These are phyloP conservation scores for Tenebrio molitor DNA, from an alignment of 1,140 invertebrate species.

Conservation along the genomic window DNA sequence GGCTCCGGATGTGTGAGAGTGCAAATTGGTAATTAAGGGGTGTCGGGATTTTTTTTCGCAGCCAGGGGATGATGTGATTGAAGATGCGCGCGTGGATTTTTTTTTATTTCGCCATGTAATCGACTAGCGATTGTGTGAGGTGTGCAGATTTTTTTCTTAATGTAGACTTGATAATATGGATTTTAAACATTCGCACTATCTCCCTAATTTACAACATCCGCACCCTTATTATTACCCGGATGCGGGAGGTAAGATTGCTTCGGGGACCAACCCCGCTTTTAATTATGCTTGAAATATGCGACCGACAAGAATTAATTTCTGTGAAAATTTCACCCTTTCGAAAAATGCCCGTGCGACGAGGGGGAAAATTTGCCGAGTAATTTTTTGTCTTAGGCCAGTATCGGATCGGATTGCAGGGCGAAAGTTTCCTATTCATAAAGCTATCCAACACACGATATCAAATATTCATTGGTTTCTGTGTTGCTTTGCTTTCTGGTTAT, in stretches of 20 bases:
- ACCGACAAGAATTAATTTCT: slow-evolving; percentile 12
- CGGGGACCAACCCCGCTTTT: slow-evolving; percentile 7
- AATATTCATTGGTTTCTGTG: slow-evolving; percentile 44
- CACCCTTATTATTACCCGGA: slow-evolving; percentile 57
- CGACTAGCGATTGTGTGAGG: background rate
- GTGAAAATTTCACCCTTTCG: background rate
- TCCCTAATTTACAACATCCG: slow-evolving; percentile 54
- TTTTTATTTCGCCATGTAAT: background rate
- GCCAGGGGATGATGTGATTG: slow-evolving; percentile 34
- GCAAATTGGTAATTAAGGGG: slow-evolving; percentile 9
- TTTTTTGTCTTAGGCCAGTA: slow-evolving; percentile 2
- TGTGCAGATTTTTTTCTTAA: slow-evolving; percentile 19
- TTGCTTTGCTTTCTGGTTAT: slow-evolving; percentile 39
- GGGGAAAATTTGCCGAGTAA: slow-evolving; percentile 1
- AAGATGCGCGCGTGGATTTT: slow-evolving; percentile 26
- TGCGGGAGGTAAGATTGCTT: slow-evolving; percentile 47
- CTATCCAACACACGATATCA: slow-evolving; percentile 35
- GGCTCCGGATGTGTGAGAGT: background rate
- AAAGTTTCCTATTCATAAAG: slow-evolving; percentile 30
- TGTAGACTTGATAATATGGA: slow-evolving; percentile 50
- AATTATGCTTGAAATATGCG: slow-evolving; percentile 10
- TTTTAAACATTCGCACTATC: slow-evolving; percentile 57
- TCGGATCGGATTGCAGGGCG: slow-evolving; percentile 1
- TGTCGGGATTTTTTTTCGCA: slow-evolving; percentile 13
- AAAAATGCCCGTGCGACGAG: background rate